phyloP scores from a whole-genome alignment of 1,140 invertebrate species.

The Dufourea novaeangliae region DNA sequence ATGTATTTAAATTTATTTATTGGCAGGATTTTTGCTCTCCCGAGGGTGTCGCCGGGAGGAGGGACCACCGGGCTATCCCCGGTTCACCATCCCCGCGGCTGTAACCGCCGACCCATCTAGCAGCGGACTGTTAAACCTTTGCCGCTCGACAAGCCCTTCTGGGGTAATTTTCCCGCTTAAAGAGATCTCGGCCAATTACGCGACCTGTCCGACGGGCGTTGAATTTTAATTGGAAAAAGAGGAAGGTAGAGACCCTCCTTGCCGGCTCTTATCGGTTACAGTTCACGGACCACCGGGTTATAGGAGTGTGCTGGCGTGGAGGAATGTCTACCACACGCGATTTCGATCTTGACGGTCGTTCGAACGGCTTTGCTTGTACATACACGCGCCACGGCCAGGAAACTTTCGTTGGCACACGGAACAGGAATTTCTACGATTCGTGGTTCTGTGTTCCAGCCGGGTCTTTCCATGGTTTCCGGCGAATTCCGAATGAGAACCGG shows the following conservation, averaged over 20 bases:
- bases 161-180: constrained; percentile 80
- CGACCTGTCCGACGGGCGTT: constrained; percentile 73
- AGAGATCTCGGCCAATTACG: constrained; percentile 80
- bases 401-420: neutral
- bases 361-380: neutral
- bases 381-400: neutral
- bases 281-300: neutral
- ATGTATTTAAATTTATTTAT: constrained; percentile 82
- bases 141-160: constrained; percentile 75
- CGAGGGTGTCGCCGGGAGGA: constrained; percentile 55
- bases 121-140: constrained; percentile 65
- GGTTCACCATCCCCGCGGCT: constrained; percentile 3
- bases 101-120: constrained; percentile 12
- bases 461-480: neutral
- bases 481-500: constrained; percentile 40
- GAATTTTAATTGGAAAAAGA: constrained; percentile 80
- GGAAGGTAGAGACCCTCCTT: constrained; percentile 60
- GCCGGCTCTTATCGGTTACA: constrained; percentile 49
- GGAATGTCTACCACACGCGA: neutral
- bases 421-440: neutral
- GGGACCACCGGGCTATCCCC: constrained; percentile 20
- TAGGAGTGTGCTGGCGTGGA: neutral
- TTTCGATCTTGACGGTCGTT: constrained; percentile 32
- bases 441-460: constrained; percentile 23
- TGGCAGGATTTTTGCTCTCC: constrained; percentile 76